phyloP scores from a whole-genome alignment of 2,888 invertebrate genomes.

The Cheilosia vernalis region DNA sequence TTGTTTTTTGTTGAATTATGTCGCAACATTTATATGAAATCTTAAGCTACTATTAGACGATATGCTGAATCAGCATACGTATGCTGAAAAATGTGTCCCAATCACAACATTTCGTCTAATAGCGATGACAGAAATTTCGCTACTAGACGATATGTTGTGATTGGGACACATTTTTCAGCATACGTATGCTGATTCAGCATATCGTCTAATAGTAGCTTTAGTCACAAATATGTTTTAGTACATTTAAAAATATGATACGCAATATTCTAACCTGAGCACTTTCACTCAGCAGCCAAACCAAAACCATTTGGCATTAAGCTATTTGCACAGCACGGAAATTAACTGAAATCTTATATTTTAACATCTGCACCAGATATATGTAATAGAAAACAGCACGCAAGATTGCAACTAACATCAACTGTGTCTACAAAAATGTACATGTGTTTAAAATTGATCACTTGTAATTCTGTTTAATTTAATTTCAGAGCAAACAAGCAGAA shows the following conservation, averaged over 20 bases:
- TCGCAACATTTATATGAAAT: too few species aligned
- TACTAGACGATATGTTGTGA: too few species aligned
- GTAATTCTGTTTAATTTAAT: constrained; percentile 71
- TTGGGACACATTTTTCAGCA: too few species aligned
- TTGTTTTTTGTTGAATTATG: too few species aligned
- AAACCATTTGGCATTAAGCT: neutral
- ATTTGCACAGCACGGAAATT: constrained; percentile 43
- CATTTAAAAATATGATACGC: neutral
- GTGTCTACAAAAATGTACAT: constrained; percentile 28
- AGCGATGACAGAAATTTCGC: too few species aligned
- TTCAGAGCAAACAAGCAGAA: constrained; percentile 75
- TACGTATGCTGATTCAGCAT: too few species aligned
- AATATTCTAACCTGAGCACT: neutral
- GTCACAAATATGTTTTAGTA: neutral
- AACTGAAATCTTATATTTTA: neutral
- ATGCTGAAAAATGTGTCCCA: too few species aligned
- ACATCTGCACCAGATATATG: constrained; percentile 21
- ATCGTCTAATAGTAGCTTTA: too few species aligned
- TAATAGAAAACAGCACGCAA: constrained; percentile 14
- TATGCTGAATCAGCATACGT: too few species aligned
- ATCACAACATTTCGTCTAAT: too few species aligned
- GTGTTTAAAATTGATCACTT: constrained; percentile 51
- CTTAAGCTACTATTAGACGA: too few species aligned
- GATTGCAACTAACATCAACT: constrained; percentile 53
- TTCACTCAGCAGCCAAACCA: neutral